These are phyloP conservation scores for Leptodactylus fuscus DNA, from an alignment of 2,113 vertebrate genomes.

Conservation along the genomic window DNA sequence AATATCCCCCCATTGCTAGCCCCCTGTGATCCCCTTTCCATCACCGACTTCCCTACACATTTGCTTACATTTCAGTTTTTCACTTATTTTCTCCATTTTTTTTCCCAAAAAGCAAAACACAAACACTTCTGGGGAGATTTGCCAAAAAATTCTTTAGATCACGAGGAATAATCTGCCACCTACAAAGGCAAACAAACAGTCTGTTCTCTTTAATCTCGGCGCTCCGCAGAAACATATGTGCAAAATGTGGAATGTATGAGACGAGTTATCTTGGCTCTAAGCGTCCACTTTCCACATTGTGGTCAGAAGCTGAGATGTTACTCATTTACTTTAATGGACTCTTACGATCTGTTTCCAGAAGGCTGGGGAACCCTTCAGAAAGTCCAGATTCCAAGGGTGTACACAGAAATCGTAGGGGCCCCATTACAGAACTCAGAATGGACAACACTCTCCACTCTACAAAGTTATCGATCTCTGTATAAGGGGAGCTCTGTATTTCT, in stretches of 20 bases:
- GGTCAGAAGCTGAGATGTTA: not conserved
- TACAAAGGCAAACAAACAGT: conserved; percentile 56
- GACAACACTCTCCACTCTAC: too few relatives aligned
- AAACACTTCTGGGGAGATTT: conserved; percentile 28
- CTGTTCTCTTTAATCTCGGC: conserved; percentile 51
- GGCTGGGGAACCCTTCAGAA: too few relatives aligned
- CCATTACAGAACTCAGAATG: not conserved
- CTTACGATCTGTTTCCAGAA: not conserved
- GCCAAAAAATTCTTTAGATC: conserved; percentile 43
- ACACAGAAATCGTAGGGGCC: too few relatives aligned
- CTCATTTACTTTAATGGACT: conserved; percentile 15
- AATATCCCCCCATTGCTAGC: too few relatives aligned
- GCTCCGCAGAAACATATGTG: conserved; percentile 49
- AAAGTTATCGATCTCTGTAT: too few relatives aligned
- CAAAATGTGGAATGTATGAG: conserved; percentile 34
- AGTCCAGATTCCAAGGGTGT: too few relatives aligned
- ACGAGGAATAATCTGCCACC: conserved; percentile 39
- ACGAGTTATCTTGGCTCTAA: conserved; percentile 10
- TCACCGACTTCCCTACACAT: conserved; percentile 10
- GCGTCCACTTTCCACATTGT: not conserved
- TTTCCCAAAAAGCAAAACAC: not conserved
- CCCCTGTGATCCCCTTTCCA: not conserved
- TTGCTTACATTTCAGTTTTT: conserved; percentile 25
- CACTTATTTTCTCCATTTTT: not conserved
- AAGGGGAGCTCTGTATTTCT: too few relatives aligned